Percentiles rank a stretch among this genome's conserved stretches.
Conservation (phyloP, 2,113 vertebrate species). For the Calypte anna region DNA sequence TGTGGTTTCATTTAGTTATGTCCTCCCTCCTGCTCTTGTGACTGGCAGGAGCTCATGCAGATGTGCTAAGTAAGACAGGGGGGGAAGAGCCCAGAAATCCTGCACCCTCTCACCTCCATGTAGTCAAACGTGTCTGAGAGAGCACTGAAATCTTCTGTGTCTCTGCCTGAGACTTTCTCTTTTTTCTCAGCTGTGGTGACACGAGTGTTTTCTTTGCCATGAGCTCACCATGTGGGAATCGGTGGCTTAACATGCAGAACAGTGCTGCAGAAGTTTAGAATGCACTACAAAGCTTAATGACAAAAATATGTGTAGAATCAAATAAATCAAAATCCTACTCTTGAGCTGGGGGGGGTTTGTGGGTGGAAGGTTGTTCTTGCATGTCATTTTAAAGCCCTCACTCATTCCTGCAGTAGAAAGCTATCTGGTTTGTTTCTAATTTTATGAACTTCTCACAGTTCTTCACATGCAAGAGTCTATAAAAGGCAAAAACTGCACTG, state of each 20-base stretch:
- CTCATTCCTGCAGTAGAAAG: slow-evolving; percentile 36
- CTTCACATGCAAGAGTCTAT: slow-evolving; percentile 1
- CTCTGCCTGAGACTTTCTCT: neutral
- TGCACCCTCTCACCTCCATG: neutral
- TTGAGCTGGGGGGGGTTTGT: neutral
- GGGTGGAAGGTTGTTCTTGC: slow-evolving; percentile 17
- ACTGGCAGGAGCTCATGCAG: neutral
- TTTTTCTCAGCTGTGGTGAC: neutral
- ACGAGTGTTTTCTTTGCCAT: slow-evolving; percentile 34
- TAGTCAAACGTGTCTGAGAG: neutral
- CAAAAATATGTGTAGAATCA: slow-evolving; percentile 63
- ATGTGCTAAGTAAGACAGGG: neutral
- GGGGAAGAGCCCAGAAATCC: neutral
- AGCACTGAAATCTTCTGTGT: neutral
- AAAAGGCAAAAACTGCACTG: neutral
- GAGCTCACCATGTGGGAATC: slow-evolving; percentile 29
- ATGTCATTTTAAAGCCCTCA: slow-evolving; percentile 33
- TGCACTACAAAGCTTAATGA: neutral
- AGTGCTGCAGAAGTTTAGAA: neutral
- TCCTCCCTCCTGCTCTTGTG: neutral
- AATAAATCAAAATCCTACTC: slow-evolving; percentile 58
- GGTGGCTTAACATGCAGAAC: neutral
- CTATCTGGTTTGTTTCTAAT: slow-evolving; percentile 44
- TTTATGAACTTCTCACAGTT: neutral
- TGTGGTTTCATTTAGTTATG: neutral